phyloP scores from a whole-genome alignment of 2,113 vertebrate genomes.

The Sebastes schlegelii region DNA sequence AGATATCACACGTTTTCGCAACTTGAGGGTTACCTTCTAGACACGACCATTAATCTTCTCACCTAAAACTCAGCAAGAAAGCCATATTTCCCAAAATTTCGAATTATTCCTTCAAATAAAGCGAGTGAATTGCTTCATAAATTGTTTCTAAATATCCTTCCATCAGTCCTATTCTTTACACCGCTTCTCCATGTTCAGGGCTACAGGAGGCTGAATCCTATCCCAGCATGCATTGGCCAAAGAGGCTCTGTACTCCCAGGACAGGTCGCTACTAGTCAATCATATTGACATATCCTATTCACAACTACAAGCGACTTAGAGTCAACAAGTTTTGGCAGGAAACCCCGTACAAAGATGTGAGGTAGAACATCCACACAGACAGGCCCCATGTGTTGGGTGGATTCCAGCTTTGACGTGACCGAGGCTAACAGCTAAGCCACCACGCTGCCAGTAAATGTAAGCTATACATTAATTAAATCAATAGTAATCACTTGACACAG shows the following conservation, averaged over 20 bases:
- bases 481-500: conserved; percentile 24
- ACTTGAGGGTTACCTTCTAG: no score
- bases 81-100: background rate
- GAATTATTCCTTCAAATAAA: background rate
- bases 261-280: background rate
- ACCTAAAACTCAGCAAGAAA: background rate
- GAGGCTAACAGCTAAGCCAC: conserved; percentile 20
- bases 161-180: background rate
- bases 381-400: background rate
- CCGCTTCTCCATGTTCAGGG: background rate
- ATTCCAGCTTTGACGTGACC: conserved; percentile 9
- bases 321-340: background rate
- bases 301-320: background rate
- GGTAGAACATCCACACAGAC: background rate
- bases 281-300: background rate
- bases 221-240: conserved; percentile 17
- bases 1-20: no score
- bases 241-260: background rate
- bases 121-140: background rate
- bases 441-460: conserved; percentile 13
- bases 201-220: background rate
- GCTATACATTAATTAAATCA: conserved; percentile 31
- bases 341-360: background rate
- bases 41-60: background rate
- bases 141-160: background rate